These are phyloP conservation scores for Crepidodera aurea DNA, from an alignment of 2,888 invertebrate genomes.

Conservation along the genomic window DNA sequence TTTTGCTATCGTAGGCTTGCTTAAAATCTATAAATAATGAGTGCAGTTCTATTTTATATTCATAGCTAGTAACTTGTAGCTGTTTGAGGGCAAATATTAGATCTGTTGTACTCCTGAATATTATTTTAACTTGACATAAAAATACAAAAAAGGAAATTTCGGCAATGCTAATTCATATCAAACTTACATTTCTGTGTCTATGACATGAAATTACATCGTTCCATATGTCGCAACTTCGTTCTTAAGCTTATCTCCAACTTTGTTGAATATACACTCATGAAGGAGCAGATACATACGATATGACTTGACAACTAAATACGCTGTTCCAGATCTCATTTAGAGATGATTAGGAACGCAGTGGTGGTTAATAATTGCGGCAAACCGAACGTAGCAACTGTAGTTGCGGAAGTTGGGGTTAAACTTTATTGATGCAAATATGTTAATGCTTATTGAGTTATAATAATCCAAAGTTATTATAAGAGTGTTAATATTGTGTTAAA, in stretches of 20 bases:
- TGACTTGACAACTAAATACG: constrained; percentile 26
- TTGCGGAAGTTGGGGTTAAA: neutral
- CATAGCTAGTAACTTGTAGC: no score
- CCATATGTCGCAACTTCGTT: constrained; percentile 22
- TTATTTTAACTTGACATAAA: no score
- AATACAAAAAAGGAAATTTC: no score
- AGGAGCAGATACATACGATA: constrained; percentile 23
- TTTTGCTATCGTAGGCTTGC: no score
- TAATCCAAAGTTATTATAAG: no score
- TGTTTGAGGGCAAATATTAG: no score
- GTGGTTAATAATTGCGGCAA: constrained; percentile 15
- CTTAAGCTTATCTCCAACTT: constrained; percentile 26
- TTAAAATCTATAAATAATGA: no score
- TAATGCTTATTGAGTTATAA: no score
- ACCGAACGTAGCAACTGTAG: neutral
- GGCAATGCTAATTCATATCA: neutral
- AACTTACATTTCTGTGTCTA: constrained; percentile 15
- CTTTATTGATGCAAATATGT: neutral
- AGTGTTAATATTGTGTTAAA: no score
- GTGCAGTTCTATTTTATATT: no score
- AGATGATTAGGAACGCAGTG: constrained; percentile 18
- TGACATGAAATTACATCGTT: constrained; percentile 24
- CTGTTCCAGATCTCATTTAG: constrained; percentile 23
- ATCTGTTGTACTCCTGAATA: no score
- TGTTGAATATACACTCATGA: constrained; percentile 22